Percentiles rank a stretch among this genome's conserved stretches.
Evolutionary conservation across 2,113 vertebrate species (phyloP).

Genomic region (Myxocyprinus asiaticus): DNA sequence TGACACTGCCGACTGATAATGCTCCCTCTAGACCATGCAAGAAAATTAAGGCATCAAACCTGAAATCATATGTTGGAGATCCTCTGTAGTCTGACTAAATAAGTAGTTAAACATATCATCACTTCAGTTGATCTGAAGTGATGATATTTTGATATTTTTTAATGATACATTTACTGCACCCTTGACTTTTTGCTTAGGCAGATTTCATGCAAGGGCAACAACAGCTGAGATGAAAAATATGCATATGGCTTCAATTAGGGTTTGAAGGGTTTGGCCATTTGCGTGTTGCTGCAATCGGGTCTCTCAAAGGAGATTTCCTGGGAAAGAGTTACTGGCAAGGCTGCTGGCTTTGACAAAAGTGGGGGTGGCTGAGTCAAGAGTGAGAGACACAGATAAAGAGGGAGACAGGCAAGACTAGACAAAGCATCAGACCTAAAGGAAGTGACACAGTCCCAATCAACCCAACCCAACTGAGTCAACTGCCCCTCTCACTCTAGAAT

Average conservation of each 20-base stretch:
- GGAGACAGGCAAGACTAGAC: conserved; percentile 23
- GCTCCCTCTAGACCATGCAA: conserved; percentile 11
- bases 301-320: conserved; percentile 37
- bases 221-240: conserved; percentile 32
- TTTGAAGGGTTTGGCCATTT: conserved; percentile 30
- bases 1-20: not conserved
- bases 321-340: conserved; percentile 20
- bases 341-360: conserved; percentile 1
- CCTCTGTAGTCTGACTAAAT: conserved; percentile 7
- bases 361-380: conserved; percentile 24
- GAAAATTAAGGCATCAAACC: not conserved
- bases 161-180: conserved; percentile 20
- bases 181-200: not conserved
- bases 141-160: not conserved
- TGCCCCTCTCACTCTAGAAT: not conserved
- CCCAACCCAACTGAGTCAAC: conserved; percentile 3
- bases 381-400: not conserved
- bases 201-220: conserved; percentile 13
- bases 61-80: conserved; percentile 15
- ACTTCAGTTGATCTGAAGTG: not conserved
- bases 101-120: not conserved
- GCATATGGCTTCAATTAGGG: conserved; percentile 40
- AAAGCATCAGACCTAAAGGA: not conserved
- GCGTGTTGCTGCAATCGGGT: not conserved
- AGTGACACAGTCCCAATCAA: not conserved